Conservation (phyloP, 2,797 vertebrate species). For the Corythornis leucogaster region DNA sequence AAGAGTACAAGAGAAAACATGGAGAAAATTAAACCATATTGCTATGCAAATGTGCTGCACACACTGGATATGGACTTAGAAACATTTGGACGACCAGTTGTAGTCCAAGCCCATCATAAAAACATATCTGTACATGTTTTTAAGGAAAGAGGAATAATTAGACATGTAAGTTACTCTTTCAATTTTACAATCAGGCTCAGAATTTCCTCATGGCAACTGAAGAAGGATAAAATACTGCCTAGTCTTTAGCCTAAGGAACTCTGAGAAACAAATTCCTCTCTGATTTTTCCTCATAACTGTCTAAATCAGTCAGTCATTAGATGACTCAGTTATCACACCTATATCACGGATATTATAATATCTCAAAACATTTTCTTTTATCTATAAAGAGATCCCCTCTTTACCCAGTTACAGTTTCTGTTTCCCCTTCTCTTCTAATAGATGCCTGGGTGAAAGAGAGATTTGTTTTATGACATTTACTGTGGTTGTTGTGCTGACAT, state of each 20-base stretch:
- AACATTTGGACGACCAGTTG: not conserved
- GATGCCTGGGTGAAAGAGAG: conserved; percentile 25
- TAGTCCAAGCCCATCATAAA: not conserved
- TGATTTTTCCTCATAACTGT: not conserved
- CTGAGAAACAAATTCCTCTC: not conserved
- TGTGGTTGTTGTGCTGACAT: conserved; percentile 59
- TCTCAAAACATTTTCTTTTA: not conserved
- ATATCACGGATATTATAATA: not conserved
- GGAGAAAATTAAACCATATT: not conserved
- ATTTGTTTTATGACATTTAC: conserved; percentile 52
- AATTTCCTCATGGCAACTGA: not conserved
- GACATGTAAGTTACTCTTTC: not conserved
- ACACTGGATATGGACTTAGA: not conserved
- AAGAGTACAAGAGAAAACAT: not conserved
- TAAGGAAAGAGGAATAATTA: not conserved
- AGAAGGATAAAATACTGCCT: not conserved
- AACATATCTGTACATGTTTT: not conserved
- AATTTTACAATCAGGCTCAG: not conserved
- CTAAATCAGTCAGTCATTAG: not conserved
- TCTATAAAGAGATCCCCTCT: not conserved
- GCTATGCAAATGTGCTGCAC: not conserved
- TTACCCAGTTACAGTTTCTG: not conserved
- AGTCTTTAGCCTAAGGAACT: not conserved
- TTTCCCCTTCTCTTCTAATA: conserved; percentile 6
- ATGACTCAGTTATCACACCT: not conserved